Conservation (phyloP, 2,888 invertebrate species). For the Pasiphila rectangulata region DNA sequence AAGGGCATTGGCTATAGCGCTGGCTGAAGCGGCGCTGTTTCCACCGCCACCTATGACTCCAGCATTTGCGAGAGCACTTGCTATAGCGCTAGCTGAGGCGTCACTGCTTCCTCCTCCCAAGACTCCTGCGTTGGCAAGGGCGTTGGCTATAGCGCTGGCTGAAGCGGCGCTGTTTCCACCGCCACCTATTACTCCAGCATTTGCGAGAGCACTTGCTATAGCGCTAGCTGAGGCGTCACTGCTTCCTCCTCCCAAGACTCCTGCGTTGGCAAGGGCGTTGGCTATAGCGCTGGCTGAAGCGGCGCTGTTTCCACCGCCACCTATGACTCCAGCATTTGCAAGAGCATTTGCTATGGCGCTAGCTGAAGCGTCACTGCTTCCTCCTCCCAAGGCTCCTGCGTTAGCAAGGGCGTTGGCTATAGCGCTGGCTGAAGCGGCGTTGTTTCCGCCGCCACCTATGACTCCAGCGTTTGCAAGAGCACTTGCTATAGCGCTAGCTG, state of each 20-base stretch:
- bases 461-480: too few relatives aligned
- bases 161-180: neutral
- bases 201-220: neutral
- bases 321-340: neutral
- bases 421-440: neutral
- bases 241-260: neutral
- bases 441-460: too few relatives aligned
- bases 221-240: neutral
- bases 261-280: neutral
- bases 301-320: neutral
- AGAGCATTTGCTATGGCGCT: constrained; percentile 19
- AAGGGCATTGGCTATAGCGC: neutral
- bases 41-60: neutral
- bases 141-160: neutral
- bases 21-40: neutral
- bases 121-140: constrained; percentile 5
- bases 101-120: neutral
- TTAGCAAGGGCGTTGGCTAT: neutral
- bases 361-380: neutral
- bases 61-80: neutral
- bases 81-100: neutral
- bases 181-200: too few relatives aligned
- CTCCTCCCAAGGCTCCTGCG: too few relatives aligned
- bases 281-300: constrained; percentile 5
- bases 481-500: neutral